A percentile compares a stretch with the other conserved stretches of the same genome.
Conservation (phyloP, 2,113 vertebrate genomes). For the Tragelaphus scriptus region DNA sequence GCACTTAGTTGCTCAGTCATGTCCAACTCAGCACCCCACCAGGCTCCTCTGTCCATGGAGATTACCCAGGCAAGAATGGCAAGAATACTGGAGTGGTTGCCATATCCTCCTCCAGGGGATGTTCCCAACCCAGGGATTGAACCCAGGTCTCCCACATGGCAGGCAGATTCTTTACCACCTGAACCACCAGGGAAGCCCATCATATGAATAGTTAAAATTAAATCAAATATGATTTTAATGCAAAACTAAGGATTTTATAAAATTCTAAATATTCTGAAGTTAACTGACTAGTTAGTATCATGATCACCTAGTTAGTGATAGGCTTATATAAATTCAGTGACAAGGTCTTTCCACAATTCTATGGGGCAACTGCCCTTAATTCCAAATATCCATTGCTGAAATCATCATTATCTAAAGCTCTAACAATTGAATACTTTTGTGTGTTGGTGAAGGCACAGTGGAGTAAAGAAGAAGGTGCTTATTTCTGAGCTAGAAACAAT, state of each 20-base stretch:
- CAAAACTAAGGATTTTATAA: not conserved
- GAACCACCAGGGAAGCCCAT: not conserved
- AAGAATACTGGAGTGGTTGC: not conserved
- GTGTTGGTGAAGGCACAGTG: rapidly evolving
- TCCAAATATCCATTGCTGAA: not conserved
- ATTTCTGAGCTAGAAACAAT: not conserved
- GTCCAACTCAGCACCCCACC: too few species aligned
- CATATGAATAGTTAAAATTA: not conserved
- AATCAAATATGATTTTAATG: not conserved
- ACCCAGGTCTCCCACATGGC: not conserved
- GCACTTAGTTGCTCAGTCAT: not conserved
- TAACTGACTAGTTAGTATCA: not conserved
- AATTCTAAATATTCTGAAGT: not conserved
- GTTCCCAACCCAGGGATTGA: not conserved
- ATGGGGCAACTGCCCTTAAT: not conserved
- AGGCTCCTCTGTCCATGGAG: too few species aligned
- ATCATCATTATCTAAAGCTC: not conserved
- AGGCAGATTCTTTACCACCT: not conserved
- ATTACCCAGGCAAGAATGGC: too few species aligned
- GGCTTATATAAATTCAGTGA: not conserved
- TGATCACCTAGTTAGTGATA: not conserved
- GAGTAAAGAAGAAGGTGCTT: not conserved
- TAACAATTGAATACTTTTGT: not conserved
- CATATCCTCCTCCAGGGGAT: not conserved
- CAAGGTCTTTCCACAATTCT: not conserved